phyloP scores from a whole-genome alignment of 2,888 invertebrate genomes.

The Tyria jacobaeae region DNA sequence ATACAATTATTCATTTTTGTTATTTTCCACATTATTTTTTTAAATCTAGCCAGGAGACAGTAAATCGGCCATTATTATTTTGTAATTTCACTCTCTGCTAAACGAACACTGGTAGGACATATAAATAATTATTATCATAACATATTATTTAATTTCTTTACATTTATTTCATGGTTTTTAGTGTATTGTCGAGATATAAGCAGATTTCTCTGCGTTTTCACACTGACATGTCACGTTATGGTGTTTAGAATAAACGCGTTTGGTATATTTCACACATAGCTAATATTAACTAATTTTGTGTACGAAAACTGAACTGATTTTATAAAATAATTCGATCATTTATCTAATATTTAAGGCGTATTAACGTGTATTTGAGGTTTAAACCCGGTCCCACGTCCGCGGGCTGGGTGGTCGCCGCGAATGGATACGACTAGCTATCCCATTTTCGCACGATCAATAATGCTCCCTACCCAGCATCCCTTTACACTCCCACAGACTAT shows the following conservation, averaged over 20 bases:
- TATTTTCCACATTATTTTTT: conserved; percentile 63
- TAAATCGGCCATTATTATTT: conserved; percentile 71
- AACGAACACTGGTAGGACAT: conserved; percentile 48
- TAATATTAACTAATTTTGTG: conserved; percentile 31
- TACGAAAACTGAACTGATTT: conserved; percentile 43
- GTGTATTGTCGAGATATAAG: conserved; percentile 52
- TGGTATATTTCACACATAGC: conserved; percentile 46
- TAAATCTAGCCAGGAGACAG: conserved; percentile 70
- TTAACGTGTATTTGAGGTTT: conserved; percentile 78
- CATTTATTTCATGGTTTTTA: conserved; percentile 46
- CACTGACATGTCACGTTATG: conserved; percentile 55
- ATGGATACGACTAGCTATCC: conserved; percentile 83
- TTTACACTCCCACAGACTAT: conserved; percentile 73
- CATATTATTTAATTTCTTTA: conserved; percentile 23
- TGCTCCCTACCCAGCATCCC: conserved; percentile 87
- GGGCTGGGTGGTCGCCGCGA: conserved; percentile 82
- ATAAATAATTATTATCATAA: conserved; percentile 54
- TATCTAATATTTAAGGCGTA: conserved; percentile 68
- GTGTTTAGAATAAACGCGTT: conserved; percentile 51
- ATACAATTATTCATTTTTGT: conserved; percentile 74
- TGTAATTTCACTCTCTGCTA: conserved; percentile 46
- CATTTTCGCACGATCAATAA: conserved; percentile 86
- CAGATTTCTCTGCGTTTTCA: conserved; percentile 48
- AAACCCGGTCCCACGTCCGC: conserved; percentile 79
- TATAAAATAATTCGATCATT: conserved; percentile 59